phyloP scores from a whole-genome alignment of 2,113 vertebrate species.

The Fulica atra region DNA sequence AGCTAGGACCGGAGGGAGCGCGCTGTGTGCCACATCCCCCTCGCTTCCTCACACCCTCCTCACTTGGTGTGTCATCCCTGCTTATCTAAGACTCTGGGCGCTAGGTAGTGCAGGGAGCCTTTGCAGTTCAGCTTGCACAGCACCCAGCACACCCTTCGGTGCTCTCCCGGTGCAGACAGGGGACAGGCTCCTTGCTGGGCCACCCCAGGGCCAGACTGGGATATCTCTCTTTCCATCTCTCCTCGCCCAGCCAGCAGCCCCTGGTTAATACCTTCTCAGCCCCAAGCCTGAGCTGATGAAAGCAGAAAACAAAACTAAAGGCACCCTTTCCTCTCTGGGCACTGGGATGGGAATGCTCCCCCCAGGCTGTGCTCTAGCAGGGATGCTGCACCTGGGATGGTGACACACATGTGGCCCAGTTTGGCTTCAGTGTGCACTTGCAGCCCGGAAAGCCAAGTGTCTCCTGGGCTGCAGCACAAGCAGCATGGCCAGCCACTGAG shows the following conservation, averaged over 20 bases:
- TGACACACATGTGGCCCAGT: too few species aligned
- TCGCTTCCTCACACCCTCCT: slow-evolving; percentile 47
- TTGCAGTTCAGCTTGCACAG: neutral
- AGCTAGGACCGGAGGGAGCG: neutral
- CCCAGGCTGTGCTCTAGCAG: too few species aligned
- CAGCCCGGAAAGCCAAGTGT: too few species aligned
- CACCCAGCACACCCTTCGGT: accelerated
- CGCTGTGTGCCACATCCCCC: slow-evolving; percentile 59
- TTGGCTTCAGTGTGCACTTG: too few species aligned
- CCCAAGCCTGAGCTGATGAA: too few species aligned
- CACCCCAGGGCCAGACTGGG: neutral
- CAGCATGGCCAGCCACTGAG: too few species aligned
- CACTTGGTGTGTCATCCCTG: slow-evolving; percentile 15
- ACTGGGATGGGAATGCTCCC: too few species aligned
- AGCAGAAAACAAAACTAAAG: too few species aligned
- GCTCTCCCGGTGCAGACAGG: neutral
- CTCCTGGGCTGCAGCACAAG: too few species aligned
- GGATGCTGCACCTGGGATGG: too few species aligned
- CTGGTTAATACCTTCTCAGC: too few species aligned
- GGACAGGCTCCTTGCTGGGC: neutral
- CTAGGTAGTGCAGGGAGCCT: neutral
- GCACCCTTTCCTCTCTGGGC: too few species aligned
- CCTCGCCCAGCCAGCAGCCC: neutral
- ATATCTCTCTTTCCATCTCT: neutral
- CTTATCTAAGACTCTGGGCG: slow-evolving; percentile 13